Conservation (phyloP, 2,888 invertebrate species). For the Drosophila recens region DNA sequence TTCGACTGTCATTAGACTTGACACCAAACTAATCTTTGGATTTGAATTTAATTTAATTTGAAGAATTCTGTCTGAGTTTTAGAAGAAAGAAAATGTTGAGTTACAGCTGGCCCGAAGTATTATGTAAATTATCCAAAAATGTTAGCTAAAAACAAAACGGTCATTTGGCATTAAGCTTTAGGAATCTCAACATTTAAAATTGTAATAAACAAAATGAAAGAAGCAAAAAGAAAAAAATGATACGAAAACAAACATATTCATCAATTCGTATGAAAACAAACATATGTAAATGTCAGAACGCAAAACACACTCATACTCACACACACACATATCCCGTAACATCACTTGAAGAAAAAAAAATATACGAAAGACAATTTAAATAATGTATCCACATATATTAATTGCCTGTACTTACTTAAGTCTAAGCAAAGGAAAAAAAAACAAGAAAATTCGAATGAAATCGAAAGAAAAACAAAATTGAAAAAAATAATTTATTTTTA, state of each 20-base stretch:
- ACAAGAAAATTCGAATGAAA: conserved; percentile 21
- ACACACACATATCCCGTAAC: conserved; percentile 12
- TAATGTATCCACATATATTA: conserved; percentile 51
- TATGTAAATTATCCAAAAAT: conserved; percentile 10
- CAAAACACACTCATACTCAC: conserved; percentile 29
- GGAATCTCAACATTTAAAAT: conserved; percentile 20
- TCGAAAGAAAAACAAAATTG: conserved; percentile 21
- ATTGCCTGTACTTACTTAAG: conserved; percentile 75
- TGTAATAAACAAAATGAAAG: conserved; percentile 26
- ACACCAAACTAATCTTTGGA: conserved; percentile 13
- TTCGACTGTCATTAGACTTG: conserved; percentile 6
- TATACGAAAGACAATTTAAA: conserved; percentile 34
- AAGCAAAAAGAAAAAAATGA: conserved; percentile 19
- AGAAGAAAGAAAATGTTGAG: conserved; percentile 3
- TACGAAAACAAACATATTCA: conserved; percentile 39
- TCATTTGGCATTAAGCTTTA: conserved; percentile 41
- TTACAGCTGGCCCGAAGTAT: conserved; percentile 14
- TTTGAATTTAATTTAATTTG: neutral
- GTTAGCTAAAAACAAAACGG: conserved; percentile 12
- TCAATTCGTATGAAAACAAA: conserved; percentile 68
- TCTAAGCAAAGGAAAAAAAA: conserved; percentile 41
- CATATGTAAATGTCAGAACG: conserved; percentile 66
- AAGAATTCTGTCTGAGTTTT: conserved; percentile 20
- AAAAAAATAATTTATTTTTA: conserved; percentile 68
- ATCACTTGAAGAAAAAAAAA: conserved; percentile 32